phyloP scores from a whole-genome alignment of 2,888 invertebrate genomes.

The Ecdyonurus torrentis region DNA sequence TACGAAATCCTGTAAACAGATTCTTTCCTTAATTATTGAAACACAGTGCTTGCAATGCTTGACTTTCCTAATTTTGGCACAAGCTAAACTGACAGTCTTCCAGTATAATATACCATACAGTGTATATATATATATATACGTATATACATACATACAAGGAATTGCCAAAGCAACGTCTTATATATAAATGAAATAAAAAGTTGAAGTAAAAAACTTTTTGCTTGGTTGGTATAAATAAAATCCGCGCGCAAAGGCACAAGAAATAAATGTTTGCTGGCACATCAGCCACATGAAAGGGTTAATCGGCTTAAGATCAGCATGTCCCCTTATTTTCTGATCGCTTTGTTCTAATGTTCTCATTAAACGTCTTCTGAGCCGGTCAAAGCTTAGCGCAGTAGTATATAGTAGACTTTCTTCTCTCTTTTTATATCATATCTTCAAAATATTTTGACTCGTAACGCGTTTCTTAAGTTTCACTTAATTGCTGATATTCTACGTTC shows the following conservation, averaged over 20 bases:
- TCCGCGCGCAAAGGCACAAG: too few species aligned
- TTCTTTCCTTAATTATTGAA: too few species aligned
- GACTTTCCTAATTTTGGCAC: not conserved
- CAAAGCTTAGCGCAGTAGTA: too few species aligned
- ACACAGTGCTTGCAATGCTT: too few species aligned
- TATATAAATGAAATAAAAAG: not conserved
- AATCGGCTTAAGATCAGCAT: conserved; percentile 1
- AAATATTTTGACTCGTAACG: not conserved
- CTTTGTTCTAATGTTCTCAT: not conserved
- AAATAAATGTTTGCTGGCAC: not conserved
- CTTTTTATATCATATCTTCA: not conserved
- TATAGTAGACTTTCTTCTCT: too few species aligned
- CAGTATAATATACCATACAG: too few species aligned
- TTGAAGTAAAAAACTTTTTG: not conserved
- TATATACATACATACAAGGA: too few species aligned
- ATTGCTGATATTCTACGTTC: too few species aligned
- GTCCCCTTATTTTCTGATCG: not conserved
- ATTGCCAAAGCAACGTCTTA: not conserved
- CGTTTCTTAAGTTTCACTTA: too few species aligned
- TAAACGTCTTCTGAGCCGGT: not conserved
- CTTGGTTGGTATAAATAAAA: not conserved
- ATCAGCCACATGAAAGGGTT: not conserved
- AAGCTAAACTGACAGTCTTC: not conserved
- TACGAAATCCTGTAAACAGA: too few species aligned
- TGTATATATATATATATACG: too few species aligned